These are phyloP conservation scores for Melanargia galathea DNA, from an alignment of 2,888 invertebrate species.

Conservation along the genomic window DNA sequence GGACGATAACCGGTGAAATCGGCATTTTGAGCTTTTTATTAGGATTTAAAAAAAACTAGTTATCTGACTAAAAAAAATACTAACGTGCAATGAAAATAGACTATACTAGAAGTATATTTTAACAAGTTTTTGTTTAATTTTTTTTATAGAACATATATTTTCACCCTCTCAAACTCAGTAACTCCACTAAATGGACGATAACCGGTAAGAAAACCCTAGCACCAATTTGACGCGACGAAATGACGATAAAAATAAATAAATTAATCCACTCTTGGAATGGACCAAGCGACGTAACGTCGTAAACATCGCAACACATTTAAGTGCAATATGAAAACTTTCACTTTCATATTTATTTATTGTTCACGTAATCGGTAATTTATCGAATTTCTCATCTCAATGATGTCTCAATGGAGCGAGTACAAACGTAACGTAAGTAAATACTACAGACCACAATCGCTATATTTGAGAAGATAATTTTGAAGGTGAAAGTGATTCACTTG, in stretches of 20 bases:
- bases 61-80: no score
- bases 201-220: no score
- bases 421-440: conserved; percentile 13
- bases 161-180: no score
- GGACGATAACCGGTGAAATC: no score
- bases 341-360: conserved; percentile 20
- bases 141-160: no score
- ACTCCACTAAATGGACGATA: no score
- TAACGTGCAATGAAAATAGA: no score
- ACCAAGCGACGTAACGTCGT: conserved; percentile 4
- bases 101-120: no score
- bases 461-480: conserved; percentile 42
- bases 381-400: conserved; percentile 13
- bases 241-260: conserved; percentile 10
- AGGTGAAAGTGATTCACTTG: conserved; percentile 65
- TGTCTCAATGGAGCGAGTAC: background rate
- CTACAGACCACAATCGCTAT: conserved; percentile 26
- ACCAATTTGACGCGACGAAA: background rate
- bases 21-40: no score
- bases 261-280: background rate
- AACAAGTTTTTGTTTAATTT: no score
- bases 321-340: conserved; percentile 24
- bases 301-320: conserved; percentile 12
- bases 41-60: no score
- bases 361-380: conserved; percentile 21